Base-by-base conservation (phyloP, 2,888 invertebrate genomes). In the Meghimatium bilineatum region DNA sequence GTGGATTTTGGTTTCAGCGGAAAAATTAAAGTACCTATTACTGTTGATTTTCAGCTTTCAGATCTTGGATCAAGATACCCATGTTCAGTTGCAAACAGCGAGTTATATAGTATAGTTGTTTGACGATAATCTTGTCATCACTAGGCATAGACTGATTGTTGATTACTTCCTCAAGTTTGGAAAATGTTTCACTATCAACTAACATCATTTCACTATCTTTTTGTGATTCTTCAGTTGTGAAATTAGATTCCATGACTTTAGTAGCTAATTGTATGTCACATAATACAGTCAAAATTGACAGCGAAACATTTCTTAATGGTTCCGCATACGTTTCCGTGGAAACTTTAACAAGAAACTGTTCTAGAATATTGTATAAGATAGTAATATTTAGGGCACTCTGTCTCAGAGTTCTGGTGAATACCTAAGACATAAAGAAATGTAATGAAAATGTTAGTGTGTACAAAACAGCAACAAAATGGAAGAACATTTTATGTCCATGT, bases 351-450 rank as follows among this genome's bases (percentile, higher is more conserved):
- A 38, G 6, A 26, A 71, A 38, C 17, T 71, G 36, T 23, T 38
- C 71, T 14, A 71, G 36, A 71, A 38, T 38, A 26, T 71, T 38
- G 38, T 71, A 71, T 26, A 71, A 8, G 8, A 71, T 23, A 26
- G 71, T 71, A 71, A 71, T 71, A 26, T 71, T 71, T 38, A 23
- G 38, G 26, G 17, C 36, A 29, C 38, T 71, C 17, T 26, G 71
- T 26, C 71, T 71, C 71, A 71, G 38, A 36, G 36, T 71, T 38
- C 38, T 38, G 71, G 17, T 29, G 71, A 71, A 38, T 38, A 71
- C 71, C 71, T 71, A 36, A 26, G 71, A 38, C 26, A 20, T 36
- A 71, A 71, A 29, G 36, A 38, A 12, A 23, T 63, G 29, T 8
- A 63, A 63, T n/a, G 12, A 5, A 63, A 63, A 63, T 63, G 12